Evolutionary conservation across 2,797 vertebrate species (phyloP).

Genomic region (Smutsia gigantea): DNA sequence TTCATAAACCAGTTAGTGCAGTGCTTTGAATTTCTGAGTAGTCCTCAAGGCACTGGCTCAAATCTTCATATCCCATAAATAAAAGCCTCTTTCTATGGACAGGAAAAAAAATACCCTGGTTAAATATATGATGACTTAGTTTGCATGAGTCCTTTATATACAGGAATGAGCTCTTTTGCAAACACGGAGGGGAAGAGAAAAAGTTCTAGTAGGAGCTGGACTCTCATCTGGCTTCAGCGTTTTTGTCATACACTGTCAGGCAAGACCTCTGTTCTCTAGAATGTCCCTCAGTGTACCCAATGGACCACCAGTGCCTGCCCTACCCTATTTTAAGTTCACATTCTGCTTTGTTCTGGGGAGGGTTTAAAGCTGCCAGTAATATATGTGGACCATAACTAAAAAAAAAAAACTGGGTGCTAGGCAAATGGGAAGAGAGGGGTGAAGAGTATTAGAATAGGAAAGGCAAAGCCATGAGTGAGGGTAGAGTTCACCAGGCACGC

Average conservation of each 20-base stretch:
- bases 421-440: not conserved
- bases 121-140: not conserved
- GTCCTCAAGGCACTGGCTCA: not conserved
- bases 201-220: not conserved
- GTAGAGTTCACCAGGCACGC: accelerated
- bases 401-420: not conserved
- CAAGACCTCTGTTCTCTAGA: not conserved
- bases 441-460: not conserved
- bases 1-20: not conserved
- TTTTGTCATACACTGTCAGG: not conserved
- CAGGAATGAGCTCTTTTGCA: not conserved
- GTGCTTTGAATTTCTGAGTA: not conserved
- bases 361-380: not conserved
- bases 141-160: not conserved
- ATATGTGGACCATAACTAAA: not conserved
- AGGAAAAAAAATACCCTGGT: not conserved
- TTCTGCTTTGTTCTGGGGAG: not conserved
- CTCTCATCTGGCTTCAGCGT: not conserved
- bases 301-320: not conserved
- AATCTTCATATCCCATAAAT: not conserved
- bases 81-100: not conserved
- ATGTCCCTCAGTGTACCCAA: not conserved
- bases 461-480: not conserved
- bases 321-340: not conserved
- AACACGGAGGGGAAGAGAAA: not conserved